A percentile compares a stretch with the other conserved stretches of the same genome.
These are phyloP conservation scores for Papilio helenus DNA, from an alignment of 1,140 invertebrate genomes.

Conservation along the genomic window DNA sequence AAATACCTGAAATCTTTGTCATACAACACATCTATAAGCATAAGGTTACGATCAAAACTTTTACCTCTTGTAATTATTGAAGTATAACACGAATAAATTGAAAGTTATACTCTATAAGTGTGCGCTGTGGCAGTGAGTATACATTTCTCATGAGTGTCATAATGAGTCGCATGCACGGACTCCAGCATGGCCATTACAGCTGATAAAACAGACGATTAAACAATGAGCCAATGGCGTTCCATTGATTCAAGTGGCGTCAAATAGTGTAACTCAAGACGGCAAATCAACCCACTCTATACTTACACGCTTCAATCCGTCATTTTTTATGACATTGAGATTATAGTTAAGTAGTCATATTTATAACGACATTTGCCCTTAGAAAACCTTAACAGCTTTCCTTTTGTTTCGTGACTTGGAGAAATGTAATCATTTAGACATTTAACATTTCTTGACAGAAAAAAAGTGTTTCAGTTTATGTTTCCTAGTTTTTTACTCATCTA, in stretches of 20 bases:
- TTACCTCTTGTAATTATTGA: not conserved
- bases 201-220: constrained; percentile 79
- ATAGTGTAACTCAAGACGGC: constrained; percentile 65
- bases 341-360: not conserved
- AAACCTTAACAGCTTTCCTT: not conserved
- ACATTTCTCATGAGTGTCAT: constrained; percentile 42
- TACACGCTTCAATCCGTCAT: not conserved
- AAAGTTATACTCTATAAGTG: constrained; percentile 37
- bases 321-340: not conserved
- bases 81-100: constrained; percentile 27
- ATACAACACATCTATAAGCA: not conserved
- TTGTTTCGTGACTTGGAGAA: not conserved
- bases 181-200: constrained; percentile 62
- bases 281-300: constrained; percentile 57
- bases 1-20: not conserved
- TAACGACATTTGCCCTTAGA: not conserved
- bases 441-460: not conserved
- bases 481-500: too few relatives aligned
- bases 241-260: constrained; percentile 76
- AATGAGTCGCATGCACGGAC: constrained; percentile 47
- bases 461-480: too few relatives aligned
- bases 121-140: not conserved
- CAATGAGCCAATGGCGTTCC: constrained; percentile 74
- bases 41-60: not conserved
- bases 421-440: not conserved